phyloP scores from a whole-genome alignment of 2,113 vertebrate species.

The Amphiprion percula region DNA sequence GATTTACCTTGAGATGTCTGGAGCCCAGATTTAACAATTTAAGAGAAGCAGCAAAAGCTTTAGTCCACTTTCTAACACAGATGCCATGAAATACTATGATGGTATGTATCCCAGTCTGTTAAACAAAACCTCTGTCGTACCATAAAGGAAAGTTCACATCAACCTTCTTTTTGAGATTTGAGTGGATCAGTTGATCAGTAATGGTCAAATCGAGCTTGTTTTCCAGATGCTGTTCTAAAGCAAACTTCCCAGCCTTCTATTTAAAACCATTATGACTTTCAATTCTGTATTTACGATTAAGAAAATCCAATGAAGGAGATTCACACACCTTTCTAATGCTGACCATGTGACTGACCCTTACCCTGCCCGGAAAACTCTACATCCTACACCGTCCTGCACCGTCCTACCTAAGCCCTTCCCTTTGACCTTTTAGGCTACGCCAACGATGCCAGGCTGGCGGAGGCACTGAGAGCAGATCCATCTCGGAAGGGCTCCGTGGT shows the following conservation, averaged over 20 bases:
- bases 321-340: conserved; percentile 17
- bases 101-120: background rate
- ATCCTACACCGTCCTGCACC: conserved; percentile 39
- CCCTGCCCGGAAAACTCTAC: conserved; percentile 51
- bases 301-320: background rate
- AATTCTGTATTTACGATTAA: too few species aligned
- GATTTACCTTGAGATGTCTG: conserved; percentile 5
- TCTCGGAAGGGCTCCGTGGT: conserved; percentile 97
- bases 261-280: background rate
- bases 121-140: background rate
- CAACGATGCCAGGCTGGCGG: conserved; percentile 93
- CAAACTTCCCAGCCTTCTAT: background rate
- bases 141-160: too few species aligned
- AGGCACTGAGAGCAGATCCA: conserved; percentile 95
- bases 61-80: background rate
- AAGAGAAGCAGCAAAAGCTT: background rate
- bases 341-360: conserved; percentile 41
- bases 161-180: too few species aligned
- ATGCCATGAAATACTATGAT: background rate
- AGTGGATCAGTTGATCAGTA: too few species aligned
- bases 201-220: background rate
- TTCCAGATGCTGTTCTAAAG: background rate
- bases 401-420: conserved; percentile 65
- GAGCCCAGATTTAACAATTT: background rate
- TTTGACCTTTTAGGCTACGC: conserved; percentile 88